Evolutionary conservation across 2,113 vertebrate genomes (phyloP).

Genomic region (Dasyprocta punctata): DNA sequence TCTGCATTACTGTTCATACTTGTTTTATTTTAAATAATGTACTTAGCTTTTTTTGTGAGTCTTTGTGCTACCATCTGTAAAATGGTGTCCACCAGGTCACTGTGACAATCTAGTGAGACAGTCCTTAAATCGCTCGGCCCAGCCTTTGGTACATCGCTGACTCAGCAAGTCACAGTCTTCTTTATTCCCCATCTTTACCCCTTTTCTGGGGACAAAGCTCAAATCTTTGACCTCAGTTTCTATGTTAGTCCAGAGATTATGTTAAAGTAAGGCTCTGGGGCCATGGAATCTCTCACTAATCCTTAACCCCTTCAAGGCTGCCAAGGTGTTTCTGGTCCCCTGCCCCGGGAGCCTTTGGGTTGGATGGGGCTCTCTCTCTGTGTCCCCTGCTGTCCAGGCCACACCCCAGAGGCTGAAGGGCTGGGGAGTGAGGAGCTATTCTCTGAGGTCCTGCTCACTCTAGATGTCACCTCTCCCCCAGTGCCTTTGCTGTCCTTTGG

Average conservation of each 20-base stretch:
- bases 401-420: background rate
- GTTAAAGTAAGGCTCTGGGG: background rate
- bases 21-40: background rate
- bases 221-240: background rate
- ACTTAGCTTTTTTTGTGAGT: background rate
- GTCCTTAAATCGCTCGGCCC: background rate
- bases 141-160: background rate
- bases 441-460: background rate
- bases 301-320: background rate
- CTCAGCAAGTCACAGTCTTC: background rate
- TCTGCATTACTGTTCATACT: background rate
- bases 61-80: constrained; percentile 21
- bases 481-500: background rate
- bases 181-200: background rate
- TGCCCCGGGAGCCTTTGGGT: background rate
- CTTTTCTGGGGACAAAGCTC: background rate
- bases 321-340: background rate
- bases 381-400: background rate
- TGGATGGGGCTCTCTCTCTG: background rate
- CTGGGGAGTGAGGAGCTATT: background rate
- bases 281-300: background rate
- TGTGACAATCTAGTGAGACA: background rate
- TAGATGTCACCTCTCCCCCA: background rate
- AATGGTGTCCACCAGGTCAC: background rate
- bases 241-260: background rate